Conservation (phyloP, 2,888 invertebrate species). For the Stenoptilia bipunctidactyla region DNA sequence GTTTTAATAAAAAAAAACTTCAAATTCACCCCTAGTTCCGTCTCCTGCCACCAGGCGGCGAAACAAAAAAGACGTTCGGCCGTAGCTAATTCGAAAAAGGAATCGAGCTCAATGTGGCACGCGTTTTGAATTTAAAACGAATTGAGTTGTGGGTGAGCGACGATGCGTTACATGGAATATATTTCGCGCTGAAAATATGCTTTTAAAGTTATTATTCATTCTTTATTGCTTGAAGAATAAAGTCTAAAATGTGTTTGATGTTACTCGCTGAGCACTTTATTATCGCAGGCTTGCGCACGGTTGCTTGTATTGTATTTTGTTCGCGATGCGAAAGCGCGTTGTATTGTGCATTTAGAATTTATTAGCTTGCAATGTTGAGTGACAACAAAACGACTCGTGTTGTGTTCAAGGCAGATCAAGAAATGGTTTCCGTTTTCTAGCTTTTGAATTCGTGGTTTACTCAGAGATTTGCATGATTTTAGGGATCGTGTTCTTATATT, state of each 20-base stretch:
- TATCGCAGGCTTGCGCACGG: constrained; percentile 32
- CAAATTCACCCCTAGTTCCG: not conserved
- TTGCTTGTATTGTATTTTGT: constrained; percentile 15
- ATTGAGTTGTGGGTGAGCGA: constrained; percentile 54
- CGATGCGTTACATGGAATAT: constrained; percentile 45
- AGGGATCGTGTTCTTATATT: too few relatives aligned
- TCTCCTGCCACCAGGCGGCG: constrained; percentile 13
- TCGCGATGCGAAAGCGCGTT: constrained; percentile 21
- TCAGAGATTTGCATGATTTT: too few relatives aligned
- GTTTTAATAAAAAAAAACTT: constrained; percentile 26
- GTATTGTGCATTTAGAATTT: constrained; percentile 5
- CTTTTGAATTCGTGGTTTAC: too few relatives aligned
- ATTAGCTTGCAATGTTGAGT: not conserved
- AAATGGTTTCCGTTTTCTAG: too few relatives aligned
- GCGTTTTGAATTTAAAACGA: constrained; percentile 27
- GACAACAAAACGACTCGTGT: too few relatives aligned
- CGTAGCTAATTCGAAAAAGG: constrained; percentile 68
- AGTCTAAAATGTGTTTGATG: not conserved
- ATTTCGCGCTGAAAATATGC: constrained; percentile 21
- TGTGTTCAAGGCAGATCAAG: too few relatives aligned
- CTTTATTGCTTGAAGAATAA: not conserved
- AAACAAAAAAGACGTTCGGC: constrained; percentile 64
- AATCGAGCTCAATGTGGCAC: constrained; percentile 50
- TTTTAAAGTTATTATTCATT: not conserved
- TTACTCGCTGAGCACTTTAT: constrained; percentile 44